Evolutionary conservation across 2,113 vertebrate species (phyloP), one percentile per base, ranked within the genome.

Genomic region (Passer montanus): DNA sequence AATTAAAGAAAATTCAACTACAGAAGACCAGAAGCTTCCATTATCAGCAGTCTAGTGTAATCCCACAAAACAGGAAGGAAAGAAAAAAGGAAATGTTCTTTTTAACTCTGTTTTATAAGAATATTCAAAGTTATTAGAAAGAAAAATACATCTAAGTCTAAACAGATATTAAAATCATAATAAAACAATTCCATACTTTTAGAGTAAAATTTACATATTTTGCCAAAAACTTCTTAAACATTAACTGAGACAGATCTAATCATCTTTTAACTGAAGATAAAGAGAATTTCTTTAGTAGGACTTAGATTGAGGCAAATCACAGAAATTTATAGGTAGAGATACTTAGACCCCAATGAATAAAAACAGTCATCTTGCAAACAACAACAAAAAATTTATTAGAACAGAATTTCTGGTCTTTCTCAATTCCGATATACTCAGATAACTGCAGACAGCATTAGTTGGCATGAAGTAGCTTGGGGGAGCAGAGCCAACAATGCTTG

Each of bases 1-100:
- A 82, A 94, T 87, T 26, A 87, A 84, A 75, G 58, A 62, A 89
- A 95, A 95, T 94, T 84, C 41, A 91, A 68, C 96, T 94, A 84
- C 20, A 76, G 33, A 64, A 72, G 60, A 72, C 62, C 70, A 84
- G 81, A 91, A 89, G 31, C 49, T 89, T 73, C 53, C 26, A 46
- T 82, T 95, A 60, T 85, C 80, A 94, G 35, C 15, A 63, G 18
- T 64, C 52, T 64, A 74, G 41, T 56, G 43, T 16, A 79, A 76
- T 73, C n/a, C 35, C 58, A 87, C 10, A 22, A 91, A 93, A 69
- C 30, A 85, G 74, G 81, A 95, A 95, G 84, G 58, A 91, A 96
- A 87, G 18, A 62, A 76, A 90, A 87, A 73, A 39, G 67, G 66
- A 93, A 95, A 89, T 87, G 46, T 76, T 49, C 28, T 60, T 82